These are phyloP conservation scores for Falco concolor DNA, from an alignment of 2,797 vertebrate species.

Conservation along the genomic window DNA sequence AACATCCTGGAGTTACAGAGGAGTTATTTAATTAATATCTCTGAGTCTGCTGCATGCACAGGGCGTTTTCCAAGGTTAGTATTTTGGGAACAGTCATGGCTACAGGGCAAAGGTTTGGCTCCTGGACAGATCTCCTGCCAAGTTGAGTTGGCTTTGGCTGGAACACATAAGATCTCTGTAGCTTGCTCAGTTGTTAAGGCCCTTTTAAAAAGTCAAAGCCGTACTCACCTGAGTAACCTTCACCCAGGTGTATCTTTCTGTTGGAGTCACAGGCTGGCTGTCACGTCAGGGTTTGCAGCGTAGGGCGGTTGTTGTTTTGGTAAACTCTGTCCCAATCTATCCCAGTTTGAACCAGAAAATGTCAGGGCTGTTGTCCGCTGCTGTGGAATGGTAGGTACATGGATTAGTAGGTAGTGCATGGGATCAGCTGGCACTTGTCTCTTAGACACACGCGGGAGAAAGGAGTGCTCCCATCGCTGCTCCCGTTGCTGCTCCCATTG, in stretches of 20 bases:
- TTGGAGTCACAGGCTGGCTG: accelerated
- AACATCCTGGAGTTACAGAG: not conserved
- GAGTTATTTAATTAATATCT: not conserved
- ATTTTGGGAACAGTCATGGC: not conserved
- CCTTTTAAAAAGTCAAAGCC: not conserved
- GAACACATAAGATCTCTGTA: not conserved
- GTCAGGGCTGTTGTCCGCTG: not conserved
- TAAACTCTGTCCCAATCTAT: not conserved
- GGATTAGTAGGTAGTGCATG: not conserved
- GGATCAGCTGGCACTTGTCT: not conserved
- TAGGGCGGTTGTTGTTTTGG: not conserved
- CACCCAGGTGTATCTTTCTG: accelerated
- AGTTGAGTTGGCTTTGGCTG: not conserved
- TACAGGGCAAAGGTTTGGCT: not conserved
- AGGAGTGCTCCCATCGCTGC: accelerated
- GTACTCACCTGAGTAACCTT: not conserved
- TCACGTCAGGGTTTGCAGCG: not conserved
- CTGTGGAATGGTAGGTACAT: not conserved
- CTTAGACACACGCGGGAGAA: not conserved
- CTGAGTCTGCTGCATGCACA: not conserved
- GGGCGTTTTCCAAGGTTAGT: not conserved
- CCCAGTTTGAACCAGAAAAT: not conserved
- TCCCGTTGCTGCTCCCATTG: not conserved
- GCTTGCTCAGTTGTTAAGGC: not conserved
- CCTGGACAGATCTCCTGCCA: not conserved